Percentiles rank a stretch among this genome's conserved stretches.
Conservation (phyloP, 1,140 invertebrate genomes). For the Belonocnema kinseyi region DNA sequence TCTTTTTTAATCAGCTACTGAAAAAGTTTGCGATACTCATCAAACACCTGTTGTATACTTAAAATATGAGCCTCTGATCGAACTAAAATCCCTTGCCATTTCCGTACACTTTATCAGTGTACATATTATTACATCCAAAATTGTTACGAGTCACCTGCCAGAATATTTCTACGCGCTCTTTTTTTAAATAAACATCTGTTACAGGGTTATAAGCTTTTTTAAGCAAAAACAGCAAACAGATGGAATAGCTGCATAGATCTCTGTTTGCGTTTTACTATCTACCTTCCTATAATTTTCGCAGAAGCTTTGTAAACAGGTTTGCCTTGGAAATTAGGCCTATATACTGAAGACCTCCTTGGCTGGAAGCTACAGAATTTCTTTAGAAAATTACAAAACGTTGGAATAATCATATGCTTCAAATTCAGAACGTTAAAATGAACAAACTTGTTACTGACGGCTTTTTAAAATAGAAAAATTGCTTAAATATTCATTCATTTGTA, state of each 20-base stretch:
- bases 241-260: neutral
- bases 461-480: too few species aligned
- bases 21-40: neutral
- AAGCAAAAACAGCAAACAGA: neutral
- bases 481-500: too few species aligned
- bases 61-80: neutral
- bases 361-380: too few species aligned
- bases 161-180: neutral
- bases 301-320: too few species aligned
- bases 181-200: neutral
- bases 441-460: too few species aligned
- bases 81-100: neutral
- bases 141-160: neutral
- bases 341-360: too few species aligned
- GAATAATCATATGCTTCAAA: too few species aligned
- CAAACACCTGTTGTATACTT: neutral
- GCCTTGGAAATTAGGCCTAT: too few species aligned
- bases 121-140: neutral
- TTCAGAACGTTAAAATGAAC: too few species aligned
- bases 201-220: neutral
- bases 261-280: neutral
- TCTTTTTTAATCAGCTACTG: too few species aligned
- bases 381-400: too few species aligned
- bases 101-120: neutral
- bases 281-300: neutral